Conservation (phyloP, 1,140 invertebrate species). For the Wiebesia pumilae region DNA sequence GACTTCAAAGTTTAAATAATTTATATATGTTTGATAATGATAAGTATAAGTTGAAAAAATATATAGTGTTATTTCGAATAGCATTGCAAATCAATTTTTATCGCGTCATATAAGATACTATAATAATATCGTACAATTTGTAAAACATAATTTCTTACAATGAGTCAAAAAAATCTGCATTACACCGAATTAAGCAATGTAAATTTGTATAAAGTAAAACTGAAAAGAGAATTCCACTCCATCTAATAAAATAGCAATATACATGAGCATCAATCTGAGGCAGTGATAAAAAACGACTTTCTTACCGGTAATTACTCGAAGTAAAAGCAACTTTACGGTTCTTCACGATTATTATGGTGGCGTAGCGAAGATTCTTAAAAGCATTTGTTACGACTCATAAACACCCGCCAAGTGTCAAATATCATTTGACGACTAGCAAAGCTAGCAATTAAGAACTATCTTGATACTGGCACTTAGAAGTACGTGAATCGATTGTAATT, state of each 20-base stretch:
- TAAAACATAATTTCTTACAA: background rate
- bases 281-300: constrained; percentile 44
- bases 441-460: constrained; percentile 45
- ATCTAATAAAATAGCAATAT: constrained; percentile 25
- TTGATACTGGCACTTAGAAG: constrained; percentile 37
- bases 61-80: constrained; percentile 9
- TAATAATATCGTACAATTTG: constrained; percentile 16
- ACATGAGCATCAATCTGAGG: constrained; percentile 28
- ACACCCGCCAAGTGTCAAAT: constrained; percentile 41
- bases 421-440: constrained; percentile 41
- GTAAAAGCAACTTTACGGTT: constrained; percentile 32
- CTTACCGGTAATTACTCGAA: constrained; percentile 42
- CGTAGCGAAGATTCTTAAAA: constrained; percentile 36
- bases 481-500: constrained; percentile 35
- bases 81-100: constrained; percentile 3
- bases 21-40: background rate
- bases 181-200: constrained; percentile 37
- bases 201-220: constrained; percentile 25
- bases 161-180: constrained; percentile 22
- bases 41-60: background rate
- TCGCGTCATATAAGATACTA: background rate
- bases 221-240: constrained; percentile 15
- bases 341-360: constrained; percentile 30
- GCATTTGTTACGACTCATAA: constrained; percentile 37
- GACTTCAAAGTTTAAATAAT: background rate